Evolutionary conservation across 1,140 invertebrate genomes (phyloP).

Genomic region (Diuraphis noxia): DNA sequence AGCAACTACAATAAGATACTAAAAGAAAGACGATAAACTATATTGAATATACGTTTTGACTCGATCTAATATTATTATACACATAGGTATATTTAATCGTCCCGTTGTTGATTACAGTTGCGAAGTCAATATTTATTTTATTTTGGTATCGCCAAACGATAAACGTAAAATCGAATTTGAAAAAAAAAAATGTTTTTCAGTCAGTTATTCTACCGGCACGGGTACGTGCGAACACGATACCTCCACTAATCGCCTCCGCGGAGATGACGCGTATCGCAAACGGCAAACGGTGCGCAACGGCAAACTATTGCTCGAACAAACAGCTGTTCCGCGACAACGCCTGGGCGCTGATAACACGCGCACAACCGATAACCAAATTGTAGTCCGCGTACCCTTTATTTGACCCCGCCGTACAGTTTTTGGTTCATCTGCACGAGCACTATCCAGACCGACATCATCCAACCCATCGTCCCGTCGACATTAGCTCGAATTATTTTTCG

Average conservation of each 20-base stretch:
- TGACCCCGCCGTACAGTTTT: constrained; percentile 26
- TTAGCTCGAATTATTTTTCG: not conserved
- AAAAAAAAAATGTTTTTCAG: not conserved
- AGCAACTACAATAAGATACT: too few relatives aligned
- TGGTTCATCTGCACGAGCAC: not conserved
- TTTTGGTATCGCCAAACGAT: too few relatives aligned
- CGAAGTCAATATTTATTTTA: too few relatives aligned
- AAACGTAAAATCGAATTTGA: too few relatives aligned
- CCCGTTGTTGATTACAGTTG: too few relatives aligned
- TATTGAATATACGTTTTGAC: too few relatives aligned
- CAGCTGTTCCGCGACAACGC: not conserved
- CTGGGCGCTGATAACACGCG: not conserved
- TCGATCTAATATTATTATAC: too few relatives aligned
- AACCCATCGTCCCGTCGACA: not conserved
- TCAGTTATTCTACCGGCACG: not conserved
- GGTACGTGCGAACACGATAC: not conserved
- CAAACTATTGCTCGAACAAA: not conserved
- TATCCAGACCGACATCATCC: not conserved
- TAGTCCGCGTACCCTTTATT: constrained; percentile 29
- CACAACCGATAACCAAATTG: not conserved
- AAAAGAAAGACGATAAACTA: too few relatives aligned
- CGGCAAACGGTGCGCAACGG: not conserved
- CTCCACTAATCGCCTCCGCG: not conserved
- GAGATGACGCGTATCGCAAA: not conserved
- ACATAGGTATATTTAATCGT: too few relatives aligned